Evolutionary conservation across 2,113 vertebrate species (phyloP).

Genomic region (Struthidea cinerea): DNA sequence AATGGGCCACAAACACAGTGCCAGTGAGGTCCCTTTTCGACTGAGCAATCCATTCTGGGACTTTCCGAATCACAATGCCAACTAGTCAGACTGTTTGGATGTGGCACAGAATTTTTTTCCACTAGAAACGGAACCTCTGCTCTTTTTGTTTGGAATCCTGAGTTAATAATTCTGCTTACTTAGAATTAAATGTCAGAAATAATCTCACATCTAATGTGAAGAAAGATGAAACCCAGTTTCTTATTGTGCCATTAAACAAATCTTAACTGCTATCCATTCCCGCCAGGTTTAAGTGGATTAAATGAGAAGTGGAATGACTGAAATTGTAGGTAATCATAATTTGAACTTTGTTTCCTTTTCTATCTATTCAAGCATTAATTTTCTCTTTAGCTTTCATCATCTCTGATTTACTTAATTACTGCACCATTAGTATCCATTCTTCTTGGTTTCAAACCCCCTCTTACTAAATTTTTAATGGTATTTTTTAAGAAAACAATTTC

Average conservation of each 20-base stretch:
- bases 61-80: not conserved
- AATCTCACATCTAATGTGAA: not conserved
- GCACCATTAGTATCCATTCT: not conserved
- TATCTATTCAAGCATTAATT: not conserved
- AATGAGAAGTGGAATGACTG: not conserved
- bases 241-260: not conserved
- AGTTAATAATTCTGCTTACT: not conserved
- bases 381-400: not conserved
- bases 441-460: not conserved
- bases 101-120: not conserved
- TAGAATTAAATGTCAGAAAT: not conserved
- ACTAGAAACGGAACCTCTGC: not conserved
- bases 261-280: not conserved
- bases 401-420: not conserved
- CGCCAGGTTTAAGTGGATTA: not conserved
- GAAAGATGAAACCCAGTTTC: not conserved
- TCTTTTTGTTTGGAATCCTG: not conserved
- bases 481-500: not conserved
- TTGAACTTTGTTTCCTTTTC: not conserved
- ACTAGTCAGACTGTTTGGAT: not conserved
- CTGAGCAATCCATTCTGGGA: not conserved
- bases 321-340: not conserved
- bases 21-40: not conserved
- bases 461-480: not conserved
- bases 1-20: not conserved